Percentiles rank a stretch among this genome's conserved stretches.
Conservation (phyloP, 1,140 invertebrate species). For the Pteromalus puparum region DNA sequence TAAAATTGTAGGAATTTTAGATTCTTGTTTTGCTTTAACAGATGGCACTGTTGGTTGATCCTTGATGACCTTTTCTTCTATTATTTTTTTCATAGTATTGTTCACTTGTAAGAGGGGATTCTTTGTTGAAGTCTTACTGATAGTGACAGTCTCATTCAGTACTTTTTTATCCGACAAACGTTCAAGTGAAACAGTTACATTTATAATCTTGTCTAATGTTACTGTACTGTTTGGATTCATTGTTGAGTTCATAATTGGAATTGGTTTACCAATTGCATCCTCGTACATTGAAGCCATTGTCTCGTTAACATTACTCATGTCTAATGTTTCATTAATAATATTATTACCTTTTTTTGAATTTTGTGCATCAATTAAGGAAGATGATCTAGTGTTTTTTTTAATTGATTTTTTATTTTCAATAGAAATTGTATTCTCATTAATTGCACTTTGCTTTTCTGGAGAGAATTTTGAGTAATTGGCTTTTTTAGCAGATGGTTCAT, state of each 20-base stretch:
- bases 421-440: constrained; percentile 8
- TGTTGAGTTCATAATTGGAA: constrained; percentile 70
- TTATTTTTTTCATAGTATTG: constrained; percentile 21
- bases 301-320: constrained; percentile 52
- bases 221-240: constrained; percentile 63
- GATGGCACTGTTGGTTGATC: not conserved
- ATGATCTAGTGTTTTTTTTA: constrained; percentile 38
- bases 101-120: constrained; percentile 11
- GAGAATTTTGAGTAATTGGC: constrained; percentile 40
- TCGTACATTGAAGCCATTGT: constrained; percentile 68
- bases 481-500: constrained; percentile 57
- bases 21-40: not conserved
- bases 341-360: constrained; percentile 45
- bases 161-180: constrained; percentile 46
- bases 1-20: not conserved
- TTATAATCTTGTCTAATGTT: constrained; percentile 62
- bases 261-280: constrained; percentile 67
- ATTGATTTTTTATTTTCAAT: not conserved
- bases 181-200: constrained; percentile 65
- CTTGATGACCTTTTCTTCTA: not conserved
- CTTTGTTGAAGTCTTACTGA: constrained; percentile 52
- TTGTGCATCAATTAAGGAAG: constrained; percentile 29
- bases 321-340: constrained; percentile 57
- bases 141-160: constrained; percentile 62
- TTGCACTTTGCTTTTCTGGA: not conserved